These are phyloP conservation scores for Apostichopus parvimensis DNA, from an alignment of 35 echinoderm and acorn worm species.

Conservation along the genomic window DNA sequence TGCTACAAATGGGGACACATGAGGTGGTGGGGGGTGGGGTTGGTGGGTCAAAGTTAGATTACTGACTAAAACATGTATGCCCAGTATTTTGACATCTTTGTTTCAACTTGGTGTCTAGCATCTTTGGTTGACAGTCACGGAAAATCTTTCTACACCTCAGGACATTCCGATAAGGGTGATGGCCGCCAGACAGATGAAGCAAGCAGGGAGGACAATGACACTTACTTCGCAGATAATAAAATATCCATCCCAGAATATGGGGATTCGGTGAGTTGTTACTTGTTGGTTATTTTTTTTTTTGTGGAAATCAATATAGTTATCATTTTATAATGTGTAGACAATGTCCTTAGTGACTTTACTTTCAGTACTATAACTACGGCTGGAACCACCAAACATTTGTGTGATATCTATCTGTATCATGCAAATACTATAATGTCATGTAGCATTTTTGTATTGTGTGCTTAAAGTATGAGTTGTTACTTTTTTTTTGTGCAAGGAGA, in stretches of 20 bases:
- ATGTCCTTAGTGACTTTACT: too few species aligned
- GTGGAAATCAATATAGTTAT: too few species aligned
- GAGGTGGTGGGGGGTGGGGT: neutral
- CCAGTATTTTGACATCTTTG: slow-evolving; percentile 4
- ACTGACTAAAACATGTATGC: neutral
- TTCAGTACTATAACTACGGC: too few species aligned
- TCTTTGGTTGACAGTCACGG: slow-evolving; percentile 16
- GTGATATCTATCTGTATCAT: too few species aligned
- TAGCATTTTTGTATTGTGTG: too few species aligned
- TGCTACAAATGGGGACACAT: neutral
- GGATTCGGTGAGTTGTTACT: neutral
- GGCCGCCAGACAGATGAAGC: neutral
- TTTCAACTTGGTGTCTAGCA: slow-evolving; percentile 22
- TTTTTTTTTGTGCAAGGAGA: too few species aligned
- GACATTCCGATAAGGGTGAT: neutral
- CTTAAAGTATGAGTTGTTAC: too few species aligned
- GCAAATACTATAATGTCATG: too few species aligned
- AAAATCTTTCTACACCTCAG: slow-evolving; percentile 41
- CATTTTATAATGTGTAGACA: too few species aligned
- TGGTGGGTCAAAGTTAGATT: neutral
- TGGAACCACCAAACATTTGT: too few species aligned
- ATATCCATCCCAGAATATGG: neutral
- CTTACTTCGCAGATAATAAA: slow-evolving; percentile 35
- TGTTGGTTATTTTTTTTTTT: neutral
- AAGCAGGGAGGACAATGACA: neutral